A percentile compares a stretch with the other conserved stretches of the same genome.
These are phyloP conservation scores for Ammospiza nelsoni DNA, from an alignment of 2,113 vertebrate species.

Conservation along the genomic window DNA sequence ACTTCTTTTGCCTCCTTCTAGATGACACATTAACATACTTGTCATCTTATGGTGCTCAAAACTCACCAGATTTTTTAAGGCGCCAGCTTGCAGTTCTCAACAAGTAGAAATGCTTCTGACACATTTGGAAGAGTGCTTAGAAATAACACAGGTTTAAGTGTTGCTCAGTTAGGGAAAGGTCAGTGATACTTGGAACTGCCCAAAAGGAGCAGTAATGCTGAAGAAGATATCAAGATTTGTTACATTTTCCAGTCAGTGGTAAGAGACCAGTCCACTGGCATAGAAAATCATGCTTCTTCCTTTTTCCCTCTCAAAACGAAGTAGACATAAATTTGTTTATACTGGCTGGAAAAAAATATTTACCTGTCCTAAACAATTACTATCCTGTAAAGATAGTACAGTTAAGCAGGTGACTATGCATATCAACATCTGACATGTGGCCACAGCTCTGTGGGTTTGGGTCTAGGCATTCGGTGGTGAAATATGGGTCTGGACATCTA, in stretches of 20 bases:
- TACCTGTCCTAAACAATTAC: slow-evolving; percentile 42
- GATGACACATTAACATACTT: slow-evolving; percentile 59
- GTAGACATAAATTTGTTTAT: slow-evolving; percentile 39
- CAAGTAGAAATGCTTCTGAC: slow-evolving; percentile 26
- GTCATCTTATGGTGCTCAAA: slow-evolving; percentile 40
- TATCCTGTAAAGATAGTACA: background rate
- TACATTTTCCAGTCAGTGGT: background rate
- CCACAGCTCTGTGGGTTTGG: slow-evolving; percentile 15
- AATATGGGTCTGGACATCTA: slow-evolving; percentile 42
- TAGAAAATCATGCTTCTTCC: background rate
- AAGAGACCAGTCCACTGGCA: background rate
- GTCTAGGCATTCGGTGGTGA: background rate
- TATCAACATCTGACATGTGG: slow-evolving; percentile 32
- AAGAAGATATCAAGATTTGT: background rate
- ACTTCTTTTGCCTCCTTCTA: slow-evolving; percentile 34
- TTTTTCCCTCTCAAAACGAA: background rate
- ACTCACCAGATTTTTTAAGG: slow-evolving; percentile 23
- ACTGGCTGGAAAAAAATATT: slow-evolving; percentile 18
- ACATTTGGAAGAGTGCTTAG: slow-evolving; percentile 23
- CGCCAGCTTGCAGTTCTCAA: slow-evolving; percentile 32
- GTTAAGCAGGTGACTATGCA: background rate
- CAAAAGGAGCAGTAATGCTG: background rate
- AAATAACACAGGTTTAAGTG: slow-evolving; percentile 33
- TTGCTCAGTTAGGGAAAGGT: slow-evolving; percentile 47
- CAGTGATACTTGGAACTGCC: slow-evolving; percentile 3